Percentiles rank a stretch among this genome's conserved stretches.
Conservation (phyloP, 2,888 invertebrate genomes). For the Gastrophysa polygoni region DNA sequence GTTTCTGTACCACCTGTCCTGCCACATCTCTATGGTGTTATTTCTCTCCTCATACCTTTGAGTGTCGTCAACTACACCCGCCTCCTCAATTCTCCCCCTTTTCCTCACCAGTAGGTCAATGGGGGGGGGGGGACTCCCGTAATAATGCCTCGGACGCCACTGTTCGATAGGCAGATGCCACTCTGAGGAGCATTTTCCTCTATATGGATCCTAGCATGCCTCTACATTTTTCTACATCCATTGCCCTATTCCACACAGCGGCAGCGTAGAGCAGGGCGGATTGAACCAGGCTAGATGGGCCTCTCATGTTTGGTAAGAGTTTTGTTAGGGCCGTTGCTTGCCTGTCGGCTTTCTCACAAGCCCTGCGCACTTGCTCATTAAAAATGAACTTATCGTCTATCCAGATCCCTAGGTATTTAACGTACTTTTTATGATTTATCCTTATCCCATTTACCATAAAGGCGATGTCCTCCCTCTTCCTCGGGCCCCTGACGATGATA, state of each 20-base stretch:
- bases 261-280: slow-evolving; percentile 26
- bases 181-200: slow-evolving; percentile 12
- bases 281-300: slow-evolving; percentile 11
- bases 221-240: neutral
- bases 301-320: slow-evolving; percentile 35
- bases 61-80: neutral
- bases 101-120: slow-evolving; percentile 17
- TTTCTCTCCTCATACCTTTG: slow-evolving; percentile 1
- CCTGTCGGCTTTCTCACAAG: slow-evolving; percentile 8
- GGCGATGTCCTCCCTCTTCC: slow-evolving; percentile 9
- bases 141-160: slow-evolving; percentile 4
- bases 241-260: slow-evolving; percentile 21
- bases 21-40: neutral
- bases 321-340: slow-evolving; percentile 28
- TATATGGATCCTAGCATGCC: neutral
- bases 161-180: slow-evolving; percentile 16
- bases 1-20: slow-evolving; percentile 6
- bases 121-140: too few relatives aligned
- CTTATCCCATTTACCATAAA: neutral
- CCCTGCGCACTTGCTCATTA: slow-evolving; percentile 6
- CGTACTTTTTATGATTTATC: slow-evolving; percentile 3
- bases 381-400: slow-evolving; percentile 12
- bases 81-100: slow-evolving; percentile 7
- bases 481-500: neutral
- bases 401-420: slow-evolving; percentile 20